Evolutionary conservation across 2,113 vertebrate species (phyloP).

Genomic region (Chaenogobius annularis): DNA sequence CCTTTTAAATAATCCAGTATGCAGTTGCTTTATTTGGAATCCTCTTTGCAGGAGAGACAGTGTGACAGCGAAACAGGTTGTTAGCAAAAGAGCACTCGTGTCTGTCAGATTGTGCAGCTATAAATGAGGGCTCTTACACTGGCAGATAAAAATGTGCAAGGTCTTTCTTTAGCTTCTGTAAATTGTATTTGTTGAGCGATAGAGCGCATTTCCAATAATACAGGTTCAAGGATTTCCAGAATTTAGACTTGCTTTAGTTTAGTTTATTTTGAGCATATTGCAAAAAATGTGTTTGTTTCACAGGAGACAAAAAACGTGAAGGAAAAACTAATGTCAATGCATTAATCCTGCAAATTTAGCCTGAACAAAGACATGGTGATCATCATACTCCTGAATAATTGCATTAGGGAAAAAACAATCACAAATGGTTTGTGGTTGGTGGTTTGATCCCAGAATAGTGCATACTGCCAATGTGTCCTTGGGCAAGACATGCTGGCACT

Average conservation of each 20-base stretch:
- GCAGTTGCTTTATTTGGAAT: constrained; percentile 22
- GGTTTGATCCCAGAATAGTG: too few relatives aligned
- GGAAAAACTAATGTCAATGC: not conserved
- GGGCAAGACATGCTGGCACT: too few relatives aligned
- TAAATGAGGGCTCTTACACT: constrained; percentile 19
- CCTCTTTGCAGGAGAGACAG: constrained; percentile 2
- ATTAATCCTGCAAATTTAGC: not conserved
- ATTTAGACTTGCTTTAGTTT: not conserved
- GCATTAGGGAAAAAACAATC: too few relatives aligned
- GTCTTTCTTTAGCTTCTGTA: not conserved
- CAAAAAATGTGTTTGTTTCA: not conserved
- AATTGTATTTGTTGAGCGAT: not conserved
- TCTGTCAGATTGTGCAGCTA: not conserved
- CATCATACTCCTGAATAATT: not conserved
- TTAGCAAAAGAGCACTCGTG: constrained; percentile 17
- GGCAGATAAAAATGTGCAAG: constrained; percentile 8
- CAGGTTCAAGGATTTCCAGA: not conserved
- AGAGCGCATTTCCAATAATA: not conserved
- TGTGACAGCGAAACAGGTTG: constrained; percentile 30
- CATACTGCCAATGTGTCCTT: too few relatives aligned
- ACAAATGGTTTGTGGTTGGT: too few relatives aligned
- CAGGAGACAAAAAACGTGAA: not conserved
- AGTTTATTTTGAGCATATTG: too few relatives aligned
- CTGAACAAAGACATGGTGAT: not conserved
- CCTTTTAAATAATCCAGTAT: constrained; percentile 9